A percentile compares a stretch with the other conserved stretches of the same genome.
These are phyloP conservation scores for Syngnathus typhle DNA, from an alignment of 2,113 vertebrate species.

Conservation along the genomic window DNA sequence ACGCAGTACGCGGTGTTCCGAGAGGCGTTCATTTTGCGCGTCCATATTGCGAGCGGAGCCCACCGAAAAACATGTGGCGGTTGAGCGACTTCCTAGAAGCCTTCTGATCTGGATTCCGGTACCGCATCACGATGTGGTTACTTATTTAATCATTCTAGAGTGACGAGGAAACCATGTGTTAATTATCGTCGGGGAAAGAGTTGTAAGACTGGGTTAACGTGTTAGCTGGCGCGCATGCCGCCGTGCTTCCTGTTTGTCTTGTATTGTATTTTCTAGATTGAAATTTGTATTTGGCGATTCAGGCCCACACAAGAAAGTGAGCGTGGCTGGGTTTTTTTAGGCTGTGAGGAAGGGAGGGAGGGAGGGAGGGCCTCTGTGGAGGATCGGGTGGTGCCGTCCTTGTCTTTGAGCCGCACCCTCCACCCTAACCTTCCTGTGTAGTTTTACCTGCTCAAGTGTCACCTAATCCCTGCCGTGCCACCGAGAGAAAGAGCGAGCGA, in stretches of 20 bases:
- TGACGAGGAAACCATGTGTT: not conserved
- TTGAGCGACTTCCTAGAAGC: not conserved
- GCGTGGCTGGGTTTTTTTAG: slow-evolving; percentile 1
- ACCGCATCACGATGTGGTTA: not conserved
- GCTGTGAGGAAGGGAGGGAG: slow-evolving; percentile 42
- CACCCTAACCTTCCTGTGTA: slow-evolving; percentile 52
- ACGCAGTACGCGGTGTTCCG: slow-evolving; percentile 17
- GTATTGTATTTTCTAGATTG: not conserved
- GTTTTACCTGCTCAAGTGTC: slow-evolving; percentile 70
- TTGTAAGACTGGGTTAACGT: not conserved
- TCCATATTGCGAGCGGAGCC: slow-evolving; percentile 17
- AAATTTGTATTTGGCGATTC: not conserved
- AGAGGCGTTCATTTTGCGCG: slow-evolving; percentile 23
- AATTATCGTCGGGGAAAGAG: not conserved
- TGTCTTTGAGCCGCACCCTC: slow-evolving; percentile 56
- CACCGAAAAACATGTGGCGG: slow-evolving; percentile 2
- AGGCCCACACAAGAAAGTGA: not conserved
- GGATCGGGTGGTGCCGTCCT: slow-evolving; percentile 51
- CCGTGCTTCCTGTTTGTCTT: not conserved
- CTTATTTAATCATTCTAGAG: not conserved
- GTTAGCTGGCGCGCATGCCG: not conserved
- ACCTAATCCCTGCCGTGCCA: slow-evolving; percentile 60
- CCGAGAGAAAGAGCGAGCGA: slow-evolving; percentile 14
- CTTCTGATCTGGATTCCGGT: not conserved
- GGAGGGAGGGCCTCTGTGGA: slow-evolving; percentile 36